phyloP scores from a whole-genome alignment of 2,113 vertebrate species.

The Pandion haliaetus region DNA sequence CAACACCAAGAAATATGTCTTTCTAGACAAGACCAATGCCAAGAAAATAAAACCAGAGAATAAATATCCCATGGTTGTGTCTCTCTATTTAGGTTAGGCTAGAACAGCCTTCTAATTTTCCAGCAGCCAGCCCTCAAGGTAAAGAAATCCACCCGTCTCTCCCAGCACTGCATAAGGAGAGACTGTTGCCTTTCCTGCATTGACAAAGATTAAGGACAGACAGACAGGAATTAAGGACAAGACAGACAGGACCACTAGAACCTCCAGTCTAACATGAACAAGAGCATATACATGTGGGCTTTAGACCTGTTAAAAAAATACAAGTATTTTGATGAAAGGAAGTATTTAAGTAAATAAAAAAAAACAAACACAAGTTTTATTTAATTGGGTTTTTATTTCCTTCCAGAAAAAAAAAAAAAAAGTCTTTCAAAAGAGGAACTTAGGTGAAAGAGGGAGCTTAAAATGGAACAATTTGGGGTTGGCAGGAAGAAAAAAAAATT shows the following conservation, averaged over 20 bases:
- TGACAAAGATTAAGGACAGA: background rate
- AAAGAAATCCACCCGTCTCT: background rate
- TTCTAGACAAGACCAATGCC: background rate
- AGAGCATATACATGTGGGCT: background rate
- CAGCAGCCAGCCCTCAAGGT: background rate
- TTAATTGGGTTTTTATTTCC: background rate
- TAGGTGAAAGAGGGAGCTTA: background rate
- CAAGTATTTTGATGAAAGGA: background rate
- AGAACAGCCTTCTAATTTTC: background rate
- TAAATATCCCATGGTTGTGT: background rate
- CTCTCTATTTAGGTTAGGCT: background rate
- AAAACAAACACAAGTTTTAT: background rate
- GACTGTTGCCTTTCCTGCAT: background rate
- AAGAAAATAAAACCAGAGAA: background rate
- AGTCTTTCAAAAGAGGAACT: background rate
- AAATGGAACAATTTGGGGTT: background rate
- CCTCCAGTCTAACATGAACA: background rate
- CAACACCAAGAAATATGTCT: background rate
- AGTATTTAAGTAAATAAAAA: background rate
- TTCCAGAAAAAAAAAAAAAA: background rate
- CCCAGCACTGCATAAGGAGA: background rate
- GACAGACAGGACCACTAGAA: background rate
- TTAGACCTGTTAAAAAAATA: background rate
- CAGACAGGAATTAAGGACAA: background rate
- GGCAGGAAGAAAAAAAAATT: background rate